Evolutionary conservation across 1,140 invertebrate genomes (phyloP).

Genomic region (Ephestia elutella): DNA sequence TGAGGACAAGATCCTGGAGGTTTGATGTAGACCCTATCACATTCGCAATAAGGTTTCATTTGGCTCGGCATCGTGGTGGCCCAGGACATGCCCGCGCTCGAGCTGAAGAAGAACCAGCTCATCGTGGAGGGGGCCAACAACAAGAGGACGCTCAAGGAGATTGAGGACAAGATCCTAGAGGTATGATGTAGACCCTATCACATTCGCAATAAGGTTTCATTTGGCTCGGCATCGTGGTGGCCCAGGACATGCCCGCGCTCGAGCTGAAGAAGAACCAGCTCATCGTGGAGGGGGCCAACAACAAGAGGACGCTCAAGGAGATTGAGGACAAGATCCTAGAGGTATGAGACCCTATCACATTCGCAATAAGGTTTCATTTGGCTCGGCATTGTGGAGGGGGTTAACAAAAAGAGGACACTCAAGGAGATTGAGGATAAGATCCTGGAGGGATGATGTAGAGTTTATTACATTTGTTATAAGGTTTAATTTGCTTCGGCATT

Average conservation of each 20-base stretch:
- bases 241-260: slow-evolving; percentile 90
- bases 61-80: slow-evolving; percentile 91
- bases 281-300: slow-evolving; percentile 91
- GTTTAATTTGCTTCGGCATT: slow-evolving; percentile 79
- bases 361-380: neutral
- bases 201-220: neutral
- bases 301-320: slow-evolving; percentile 91
- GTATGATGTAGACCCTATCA: slow-evolving; percentile 28
- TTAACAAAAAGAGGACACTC: slow-evolving; percentile 90
- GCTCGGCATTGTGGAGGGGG: slow-evolving; percentile 91
- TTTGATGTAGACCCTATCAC: slow-evolving; percentile 20
- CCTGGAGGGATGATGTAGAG: slow-evolving; percentile 75
- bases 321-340: slow-evolving; percentile 96
- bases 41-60: neutral
- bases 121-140: slow-evolving; percentile 94
- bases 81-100: slow-evolving; percentile 90
- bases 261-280: slow-evolving; percentile 96
- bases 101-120: slow-evolving; percentile 94
- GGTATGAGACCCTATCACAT: slow-evolving; percentile 37
- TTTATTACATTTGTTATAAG: neutral
- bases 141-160: slow-evolving; percentile 91
- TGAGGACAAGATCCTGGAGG: slow-evolving; percentile 94
- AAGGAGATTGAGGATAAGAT: slow-evolving; percentile 98
- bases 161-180: slow-evolving; percentile 95
- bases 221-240: slow-evolving; percentile 89